Evolutionary conservation across 2,888 invertebrate species (phyloP), one percentile per base, ranked within the genome.

Genomic region (Tetheella fluctuosa): DNA sequence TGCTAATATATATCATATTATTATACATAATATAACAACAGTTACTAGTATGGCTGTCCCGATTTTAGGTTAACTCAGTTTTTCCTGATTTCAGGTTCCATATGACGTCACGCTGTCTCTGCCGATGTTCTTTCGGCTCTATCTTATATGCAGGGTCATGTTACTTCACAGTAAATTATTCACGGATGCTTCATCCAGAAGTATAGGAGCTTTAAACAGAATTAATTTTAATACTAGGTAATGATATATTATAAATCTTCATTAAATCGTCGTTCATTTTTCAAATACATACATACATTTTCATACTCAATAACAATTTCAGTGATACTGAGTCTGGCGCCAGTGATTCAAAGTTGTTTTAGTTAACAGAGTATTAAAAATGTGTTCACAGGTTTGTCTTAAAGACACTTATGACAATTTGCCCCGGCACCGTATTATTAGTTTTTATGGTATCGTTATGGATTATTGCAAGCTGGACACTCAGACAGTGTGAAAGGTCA

Each of bases 391-490:
- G 95, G 88, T 98, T 98, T 94, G 98, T 99, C 83, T 95, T 99
- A 85, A 99, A 99, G 94, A 99, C 99, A 68, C 95, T 99, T 79
- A 99, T 99, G 99, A 99, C 99, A 87, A 99, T 99, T 90, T 99
- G 99, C 92, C 99, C 99, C 60, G 99, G 96, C 90, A 99, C 96
- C 69, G 99, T 99, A 78, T 95, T 99, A 80, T 95, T 99, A 82
- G 99, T 99, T 75, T 99, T 99, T 95, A 99, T 99, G 97, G 98
- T 99, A 71, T 99, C 99, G 10, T 94, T 99, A 68, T 99, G 99
- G 99, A 98, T 99, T 89, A 99, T 99, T 81, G 99, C 99, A 72
- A 99, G 98, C 84, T 99, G 99, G 99, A 98, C 99, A 68, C 94
- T 99, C 76, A 95, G 99, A 73, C 98, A 99, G 80, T 99, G 99